phyloP scores from a whole-genome alignment of 2,888 invertebrate species.

The Thymelicus acteon region DNA sequence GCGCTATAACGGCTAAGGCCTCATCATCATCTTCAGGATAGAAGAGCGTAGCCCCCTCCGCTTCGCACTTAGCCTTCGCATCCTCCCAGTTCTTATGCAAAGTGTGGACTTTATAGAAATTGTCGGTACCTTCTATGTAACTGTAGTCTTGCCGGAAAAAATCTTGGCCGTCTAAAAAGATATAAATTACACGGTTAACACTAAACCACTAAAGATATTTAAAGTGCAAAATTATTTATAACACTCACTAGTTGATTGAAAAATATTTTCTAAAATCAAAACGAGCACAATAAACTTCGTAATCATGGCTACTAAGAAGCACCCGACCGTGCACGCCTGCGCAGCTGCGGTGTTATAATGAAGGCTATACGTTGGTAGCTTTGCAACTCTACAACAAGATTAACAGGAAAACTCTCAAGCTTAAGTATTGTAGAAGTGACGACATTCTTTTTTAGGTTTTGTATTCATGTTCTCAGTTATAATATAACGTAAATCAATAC shows the following conservation, averaged over 20 bases:
- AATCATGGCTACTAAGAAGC: conserved; percentile 13
- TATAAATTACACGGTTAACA: not conserved
- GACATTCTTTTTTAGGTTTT: conserved; percentile 2
- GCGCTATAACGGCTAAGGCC: conserved; percentile 49
- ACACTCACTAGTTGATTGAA: conserved; percentile 23
- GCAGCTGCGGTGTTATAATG: conserved; percentile 17
- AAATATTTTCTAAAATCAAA: not conserved
- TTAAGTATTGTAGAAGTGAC: conserved; percentile 3
- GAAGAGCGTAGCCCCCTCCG: conserved; percentile 64
- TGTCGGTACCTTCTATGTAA: conserved; percentile 53
- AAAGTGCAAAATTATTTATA: not conserved
- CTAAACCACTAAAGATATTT: not conserved
- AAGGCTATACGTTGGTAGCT: not conserved
- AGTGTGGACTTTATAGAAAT: conserved; percentile 71
- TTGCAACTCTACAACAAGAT: conserved; percentile 37
- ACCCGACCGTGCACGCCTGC: not conserved
- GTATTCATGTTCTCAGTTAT: not conserved
- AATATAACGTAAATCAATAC: not conserved
- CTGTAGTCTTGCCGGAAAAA: conserved; percentile 69
- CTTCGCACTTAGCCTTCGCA: conserved; percentile 58
- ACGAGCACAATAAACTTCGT: not conserved
- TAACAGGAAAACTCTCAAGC: conserved; percentile 42
- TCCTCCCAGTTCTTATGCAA: conserved; percentile 58
- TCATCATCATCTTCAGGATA: conserved; percentile 62
- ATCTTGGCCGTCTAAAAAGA: conserved; percentile 46